Base-by-base conservation (phyloP, 1,140 invertebrate genomes). In the Brachionus koreanus region DNA sequence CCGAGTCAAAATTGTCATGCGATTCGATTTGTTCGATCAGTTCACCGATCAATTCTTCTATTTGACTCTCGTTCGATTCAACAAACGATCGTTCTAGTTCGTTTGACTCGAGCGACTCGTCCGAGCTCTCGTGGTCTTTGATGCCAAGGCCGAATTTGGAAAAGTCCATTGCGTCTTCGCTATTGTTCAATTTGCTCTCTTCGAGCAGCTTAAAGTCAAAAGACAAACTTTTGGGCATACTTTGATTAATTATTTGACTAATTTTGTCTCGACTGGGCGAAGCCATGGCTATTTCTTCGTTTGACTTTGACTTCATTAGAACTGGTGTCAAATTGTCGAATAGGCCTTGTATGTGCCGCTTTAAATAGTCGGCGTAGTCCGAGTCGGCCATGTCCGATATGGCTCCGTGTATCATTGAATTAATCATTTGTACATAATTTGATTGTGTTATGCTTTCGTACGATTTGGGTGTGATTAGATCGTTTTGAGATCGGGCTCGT, bases 101-200 rank as follows among this genome's bases (percentile, higher is more conserved):
- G 25, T 74, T 12, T 2, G 69, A 74, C 1, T 46, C 19, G 19
- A 74, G 3, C 7, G 69, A 74, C 39, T 74, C 69, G 43, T 46
- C 69, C 42, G 69, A 74, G 43, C 69, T 74, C 65, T 42, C 65
- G 43, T 74, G 76, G n/a, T 79, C 76, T 39, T 43, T 79, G 16
- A 79, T 79, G 19, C 76, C 76, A 7, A 79, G 49, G 16, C 76
- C 76, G n/a, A 79, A 79, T 37, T 79, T 79, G 3, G 49, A 39
- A 79, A 79, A 79, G 23, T 79, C 76, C 76, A 79, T 79, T 4
- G 10, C 76, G 25, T 79, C 76, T 23, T 61, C 49, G n/a, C 16
- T 37, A 12, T 33, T 16, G 37, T 79, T 49, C 12, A 35, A 19
- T 49, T 76, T 61, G 12, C 3, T 29, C 16, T 49, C 69, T 42